Base-by-base conservation (phyloP, 2,797 vertebrate genomes). In the Esox masquinongy region DNA sequence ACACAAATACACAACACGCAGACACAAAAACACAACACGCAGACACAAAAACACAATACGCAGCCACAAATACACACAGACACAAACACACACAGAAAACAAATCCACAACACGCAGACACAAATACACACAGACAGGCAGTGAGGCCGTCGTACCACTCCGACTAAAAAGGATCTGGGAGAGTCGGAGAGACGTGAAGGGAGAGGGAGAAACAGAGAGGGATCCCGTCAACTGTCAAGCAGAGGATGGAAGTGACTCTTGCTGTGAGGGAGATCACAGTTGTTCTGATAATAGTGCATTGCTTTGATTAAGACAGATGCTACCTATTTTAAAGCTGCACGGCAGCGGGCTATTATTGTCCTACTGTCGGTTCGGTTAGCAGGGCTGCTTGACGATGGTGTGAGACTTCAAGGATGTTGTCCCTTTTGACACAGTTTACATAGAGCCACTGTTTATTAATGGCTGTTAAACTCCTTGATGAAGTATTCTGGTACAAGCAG, bases 221-320 rank as follows among this genome's bases (percentile, higher is more conserved):
- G 77, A 83, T 84, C 85, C 74, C 87, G 82, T 89, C 87, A 86
- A 3, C 61, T 64, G 82, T 24, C 81, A 73, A 82, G 76, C 69
- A 86, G 88, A 89, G 87, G 86, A 89, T 82, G 74, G 75, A 86
- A 80, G 14, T 6, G 81, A 81, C 89, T 86, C 84, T 81, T 82
- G 63, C 80, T 88, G 88, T 86, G 84, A 84, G 86, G 83, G 86
- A 90, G 80, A 86, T 87, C 83, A 80, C 80, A 84, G 85, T 89
- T 76, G 68, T 78, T 77, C 78, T 86, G 82, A 81, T 34, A 72
- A 72, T 50, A 72, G 70, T 47, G 56, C 63, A 50, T 50, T 2
- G 39, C 43, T 24, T 64, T 50, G 36, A 63, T 74, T 86, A 86
- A 83, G 77, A 85, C 74, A 75, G 82, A 83, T 87, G 80, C 83